These are phyloP conservation scores for Sorex fumeus DNA, from an alignment of 2,113 vertebrate genomes.

Conservation along the genomic window DNA sequence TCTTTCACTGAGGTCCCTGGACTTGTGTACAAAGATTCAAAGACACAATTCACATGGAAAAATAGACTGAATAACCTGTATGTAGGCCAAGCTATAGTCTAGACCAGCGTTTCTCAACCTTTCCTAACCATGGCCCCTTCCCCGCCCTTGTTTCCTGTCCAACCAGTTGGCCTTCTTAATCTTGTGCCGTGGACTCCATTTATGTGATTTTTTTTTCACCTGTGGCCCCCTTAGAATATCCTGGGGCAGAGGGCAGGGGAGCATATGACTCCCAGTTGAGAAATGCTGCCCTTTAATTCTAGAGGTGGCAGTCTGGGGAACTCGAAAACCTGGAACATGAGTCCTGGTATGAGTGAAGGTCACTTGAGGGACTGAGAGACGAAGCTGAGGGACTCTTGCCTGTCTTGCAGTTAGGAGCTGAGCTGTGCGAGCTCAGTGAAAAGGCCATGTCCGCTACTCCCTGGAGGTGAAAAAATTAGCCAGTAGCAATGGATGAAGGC, in stretches of 20 bases:
- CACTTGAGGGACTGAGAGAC: neutral
- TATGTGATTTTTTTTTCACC: too few relatives aligned
- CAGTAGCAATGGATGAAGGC: neutral
- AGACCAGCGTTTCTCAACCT: too few relatives aligned
- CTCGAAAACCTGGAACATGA: neutral
- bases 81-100: too few relatives aligned
- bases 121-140: too few relatives aligned
- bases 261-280: too few relatives aligned
- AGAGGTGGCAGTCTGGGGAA: neutral
- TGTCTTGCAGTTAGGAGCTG: neutral
- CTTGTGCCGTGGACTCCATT: too few relatives aligned
- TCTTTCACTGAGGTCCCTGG: slow-evolving; percentile 29
- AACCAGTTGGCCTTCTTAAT: too few relatives aligned
- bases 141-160: too few relatives aligned
- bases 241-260: too few relatives aligned
- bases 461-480: neutral
- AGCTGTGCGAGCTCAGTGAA: slow-evolving; percentile 2
- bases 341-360: neutral
- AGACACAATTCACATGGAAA: slow-evolving; percentile 62
- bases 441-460: neutral
- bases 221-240: too few relatives aligned
- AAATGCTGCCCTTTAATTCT: too few relatives aligned
- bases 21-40: slow-evolving; percentile 66
- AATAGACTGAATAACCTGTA: slow-evolving; percentile 39
- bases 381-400: neutral